Evolutionary conservation across 2,888 invertebrate genomes (phyloP), one percentile per base, ranked within the genome.

Genomic region (Drosophila pseudotakahashii): DNA sequence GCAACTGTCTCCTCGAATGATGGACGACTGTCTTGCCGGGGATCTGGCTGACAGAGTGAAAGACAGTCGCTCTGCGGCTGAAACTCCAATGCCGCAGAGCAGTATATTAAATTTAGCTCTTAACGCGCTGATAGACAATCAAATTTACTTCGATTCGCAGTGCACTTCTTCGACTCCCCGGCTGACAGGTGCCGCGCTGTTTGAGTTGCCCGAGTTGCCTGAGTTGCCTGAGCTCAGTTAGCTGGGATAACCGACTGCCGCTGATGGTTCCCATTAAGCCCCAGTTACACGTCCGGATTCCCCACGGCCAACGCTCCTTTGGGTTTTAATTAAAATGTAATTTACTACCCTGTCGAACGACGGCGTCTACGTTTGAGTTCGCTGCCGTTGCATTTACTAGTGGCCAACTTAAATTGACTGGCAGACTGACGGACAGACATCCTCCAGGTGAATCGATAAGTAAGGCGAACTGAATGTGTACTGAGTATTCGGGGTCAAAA

Each of bases 301-400:
- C 62, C 62, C 34, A 42, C n/a, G 62, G 62, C 34, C 62, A 36
- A 10, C 32, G 3, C 36, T 63, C 62, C 61, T 36, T 42, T 60
- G 62, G 62, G 74, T 70, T 82, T 85, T 84, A 84, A 84, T 87
- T 81, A 80, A 85, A 85, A 85, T 85, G 85, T 82, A 85, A 82
- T 85, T 85, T 79, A 78, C 75, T 66, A 75, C 45, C 81, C 67
- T 64, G 67, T 69, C 66, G 71, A 73, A 69, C 39, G 66, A 34
- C 14, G 55, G 41, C 42, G 58, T 41, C 51, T 69, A 52, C 52
- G 41, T 64, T 47, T 59, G 82, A 68, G 42, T 47, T 23, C 37
- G 51, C 55, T 32, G 19, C 53, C 42, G 23, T 23, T 71, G 71
- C 71, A 71, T 64, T 71, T 51, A 16, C 42, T 34, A 55, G 50